These are phyloP conservation scores for Halcyon smyrnensis DNA, from an alignment of 2,797 vertebrate genomes.

Conservation along the genomic window DNA sequence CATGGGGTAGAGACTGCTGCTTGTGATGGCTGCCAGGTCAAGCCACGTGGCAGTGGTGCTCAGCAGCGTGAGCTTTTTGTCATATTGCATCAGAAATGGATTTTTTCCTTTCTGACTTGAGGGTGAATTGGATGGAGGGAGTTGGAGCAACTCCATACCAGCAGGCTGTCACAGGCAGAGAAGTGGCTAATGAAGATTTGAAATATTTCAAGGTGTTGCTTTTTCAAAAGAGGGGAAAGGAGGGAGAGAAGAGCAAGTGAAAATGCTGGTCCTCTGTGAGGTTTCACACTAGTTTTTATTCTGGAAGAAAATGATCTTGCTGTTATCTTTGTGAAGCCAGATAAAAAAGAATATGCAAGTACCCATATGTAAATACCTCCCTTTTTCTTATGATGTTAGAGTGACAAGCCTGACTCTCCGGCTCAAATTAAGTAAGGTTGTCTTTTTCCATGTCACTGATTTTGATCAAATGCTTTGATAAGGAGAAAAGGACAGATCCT, in stretches of 20 bases:
- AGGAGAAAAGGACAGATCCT: conserved; percentile 43
- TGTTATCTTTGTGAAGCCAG: conserved; percentile 33
- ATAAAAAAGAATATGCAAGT: conserved; percentile 64
- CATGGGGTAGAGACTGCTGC: not conserved
- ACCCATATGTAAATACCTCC: conserved; percentile 17
- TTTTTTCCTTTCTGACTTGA: not conserved
- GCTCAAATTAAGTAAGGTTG: conserved; percentile 52
- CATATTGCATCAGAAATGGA: not conserved
- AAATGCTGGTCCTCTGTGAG: not conserved
- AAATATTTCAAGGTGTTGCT: not conserved
- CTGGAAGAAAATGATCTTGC: not conserved
- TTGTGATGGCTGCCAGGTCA: not conserved
- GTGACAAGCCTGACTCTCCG: conserved; percentile 20
- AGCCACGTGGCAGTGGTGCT: not conserved
- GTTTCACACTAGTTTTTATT: not conserved
- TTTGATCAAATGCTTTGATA: conserved; percentile 64
- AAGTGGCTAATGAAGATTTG: conserved; percentile 7
- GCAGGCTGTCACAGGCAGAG: not conserved
- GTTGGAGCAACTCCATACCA: not conserved
- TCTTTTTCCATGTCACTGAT: conserved; percentile 50
- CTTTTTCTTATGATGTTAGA: conserved; percentile 47
- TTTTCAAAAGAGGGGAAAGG: not conserved
- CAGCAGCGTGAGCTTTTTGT: not conserved
- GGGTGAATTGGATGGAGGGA: not conserved
- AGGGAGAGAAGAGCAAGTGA: not conserved